Evolutionary conservation across 2,888 invertebrate genomes (phyloP), one percentile per base, ranked within the genome.

Genomic region (Microctonus hyperodae): DNA sequence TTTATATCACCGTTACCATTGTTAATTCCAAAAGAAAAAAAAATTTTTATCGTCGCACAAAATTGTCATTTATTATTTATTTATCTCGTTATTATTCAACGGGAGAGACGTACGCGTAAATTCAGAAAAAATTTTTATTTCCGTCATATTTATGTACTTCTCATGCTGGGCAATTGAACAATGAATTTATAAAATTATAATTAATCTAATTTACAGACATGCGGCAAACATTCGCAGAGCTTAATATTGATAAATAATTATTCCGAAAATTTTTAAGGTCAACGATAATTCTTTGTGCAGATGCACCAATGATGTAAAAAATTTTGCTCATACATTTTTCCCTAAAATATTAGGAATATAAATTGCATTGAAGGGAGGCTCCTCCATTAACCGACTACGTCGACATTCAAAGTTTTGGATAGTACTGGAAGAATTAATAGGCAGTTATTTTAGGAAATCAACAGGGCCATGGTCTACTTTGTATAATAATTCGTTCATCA

Each of bases 201-300:
- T 75, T 35, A 9, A 48, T 63, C 48, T 68, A 68, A 69, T 55
- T 58, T 63, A 73, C 68, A 81, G 83, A 83, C 83, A 83, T 82
- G 83, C 80, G 83, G 79, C 82, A 83, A 79, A 83, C 82, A 82
- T 76, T 76, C 78, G 78, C 76, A 73, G 81, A 80, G 81, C 81
- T 79, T 59, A 63, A 65, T 58, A 68, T 57, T 57, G 16, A 57
- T 9, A 22, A 44, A 40, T 48, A 51, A 10, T 50, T 50, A 51
- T 62, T 51, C 25, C 13, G 20, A 64, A 22, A 37, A 35, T 60
- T 59, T 37, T 23, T 48, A 23, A n/a, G 20, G 11, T 53, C 48
- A 22, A 53, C 22, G 44, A 58, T 33, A 20, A 40, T 53, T 31
- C 35, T 33, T 16, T 65, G 48, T 50, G 56, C 22, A 37, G 60